Percentiles rank a stretch among this genome's conserved stretches.
These are phyloP conservation scores for Maccullochella peelii DNA, from an alignment of 2,113 vertebrate genomes.

Conservation along the genomic window DNA sequence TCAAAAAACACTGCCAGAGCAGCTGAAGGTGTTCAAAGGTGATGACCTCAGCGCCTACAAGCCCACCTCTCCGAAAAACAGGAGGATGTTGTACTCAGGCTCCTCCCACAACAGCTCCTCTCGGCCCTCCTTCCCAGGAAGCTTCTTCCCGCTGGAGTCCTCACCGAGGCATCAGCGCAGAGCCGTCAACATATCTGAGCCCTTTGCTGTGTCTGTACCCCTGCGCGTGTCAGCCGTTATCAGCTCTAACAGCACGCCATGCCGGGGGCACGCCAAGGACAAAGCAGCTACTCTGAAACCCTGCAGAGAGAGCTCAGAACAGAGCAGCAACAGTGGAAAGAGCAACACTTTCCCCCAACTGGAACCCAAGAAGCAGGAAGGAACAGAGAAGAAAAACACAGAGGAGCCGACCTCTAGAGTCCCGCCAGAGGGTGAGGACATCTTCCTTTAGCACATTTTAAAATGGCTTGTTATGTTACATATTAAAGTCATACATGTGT, in stretches of 20 bases:
- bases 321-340: conserved; percentile 54
- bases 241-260: conserved; percentile 95
- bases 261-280: conserved; percentile 88
- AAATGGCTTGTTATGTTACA: background rate
- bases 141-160: conserved; percentile 93
- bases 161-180: conserved; percentile 93
- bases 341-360: conserved; percentile 73
- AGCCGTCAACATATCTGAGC: conserved; percentile 96
- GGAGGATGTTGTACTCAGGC: conserved; percentile 93
- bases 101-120: conserved; percentile 86
- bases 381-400: conserved; percentile 62
- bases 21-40: conserved; percentile 94
- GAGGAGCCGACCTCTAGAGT: conserved; percentile 47
- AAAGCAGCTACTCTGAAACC: conserved; percentile 81
- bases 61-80: conserved; percentile 90
- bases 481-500: background rate
- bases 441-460: conserved; percentile 12
- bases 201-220: conserved; percentile 94
- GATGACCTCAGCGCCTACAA: conserved; percentile 87
- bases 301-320: conserved; percentile 70
- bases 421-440: conserved; percentile 68
- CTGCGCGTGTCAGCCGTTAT: conserved; percentile 95
- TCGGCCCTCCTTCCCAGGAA: conserved; percentile 86
- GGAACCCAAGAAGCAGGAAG: conserved; percentile 74
- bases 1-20: conserved; percentile 89